Evolutionary conservation across 2,797 vertebrate genomes (phyloP).

Genomic region (Linurgus olivaceus): DNA sequence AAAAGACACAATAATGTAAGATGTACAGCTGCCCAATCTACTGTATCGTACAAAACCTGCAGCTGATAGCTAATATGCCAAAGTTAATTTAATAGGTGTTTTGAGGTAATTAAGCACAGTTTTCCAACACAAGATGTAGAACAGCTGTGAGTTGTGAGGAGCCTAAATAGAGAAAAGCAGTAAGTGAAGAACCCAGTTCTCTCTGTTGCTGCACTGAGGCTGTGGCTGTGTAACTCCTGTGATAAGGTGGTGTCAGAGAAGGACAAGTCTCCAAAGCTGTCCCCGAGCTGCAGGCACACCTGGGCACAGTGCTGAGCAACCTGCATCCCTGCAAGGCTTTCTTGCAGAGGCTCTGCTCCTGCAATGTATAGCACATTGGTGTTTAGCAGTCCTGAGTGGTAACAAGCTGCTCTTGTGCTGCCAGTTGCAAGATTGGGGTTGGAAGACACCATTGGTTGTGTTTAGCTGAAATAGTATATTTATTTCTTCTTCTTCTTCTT

Average conservation of each 20-base stretch:
- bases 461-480: constrained; percentile 50
- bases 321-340: not conserved
- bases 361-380: not conserved
- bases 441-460: constrained; percentile 1
- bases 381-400: not conserved
- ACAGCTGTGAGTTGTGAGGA: not conserved
- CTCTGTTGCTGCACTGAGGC: fast-evolving
- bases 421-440: constrained; percentile 24
- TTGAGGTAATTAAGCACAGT: constrained; percentile 49
- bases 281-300: not conserved
- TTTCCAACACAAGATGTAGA: constrained; percentile 15
- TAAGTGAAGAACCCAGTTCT: not conserved
- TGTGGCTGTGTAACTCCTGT: not conserved
- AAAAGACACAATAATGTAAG: not conserved
- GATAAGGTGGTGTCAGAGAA: not conserved
- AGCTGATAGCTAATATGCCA: not conserved
- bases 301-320: not conserved
- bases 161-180: not conserved
- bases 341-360: not conserved
- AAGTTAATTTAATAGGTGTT: constrained; percentile 51
- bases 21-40: constrained; percentile 25
- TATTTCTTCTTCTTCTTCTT: constrained; percentile 67
- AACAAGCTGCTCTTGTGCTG: not conserved
- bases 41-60: not conserved
- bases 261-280: not conserved